These are phyloP conservation scores for Trichopoda pennipes DNA, from an alignment of 2,888 invertebrate species.

Conservation along the genomic window DNA sequence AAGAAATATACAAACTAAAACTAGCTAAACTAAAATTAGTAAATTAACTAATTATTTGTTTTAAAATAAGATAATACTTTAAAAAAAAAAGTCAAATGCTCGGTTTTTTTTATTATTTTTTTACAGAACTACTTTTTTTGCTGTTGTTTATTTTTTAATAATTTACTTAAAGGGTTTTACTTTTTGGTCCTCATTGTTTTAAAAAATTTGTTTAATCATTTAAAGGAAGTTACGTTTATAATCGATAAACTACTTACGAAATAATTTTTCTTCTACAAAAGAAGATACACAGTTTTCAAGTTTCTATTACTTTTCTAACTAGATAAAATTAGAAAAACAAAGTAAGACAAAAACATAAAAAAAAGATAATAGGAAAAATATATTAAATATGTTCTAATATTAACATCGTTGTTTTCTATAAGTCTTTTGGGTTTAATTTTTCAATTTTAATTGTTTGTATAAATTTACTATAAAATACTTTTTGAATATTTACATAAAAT, in stretches of 20 bases:
- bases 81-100: conserved; percentile 66
- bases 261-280: conserved; percentile 7
- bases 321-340: no score
- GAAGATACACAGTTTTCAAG: not conserved
- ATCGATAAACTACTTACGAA: not conserved
- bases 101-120: conserved; percentile 32
- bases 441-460: conserved; percentile 29
- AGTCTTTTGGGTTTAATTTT: conserved; percentile 58
- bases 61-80: conserved; percentile 22
- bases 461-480: conserved; percentile 56
- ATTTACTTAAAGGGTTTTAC: conserved; percentile 20
- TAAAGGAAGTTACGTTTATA: not conserved
- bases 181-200: conserved; percentile 75
- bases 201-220: conserved; percentile 13
- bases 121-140: conserved; percentile 28
- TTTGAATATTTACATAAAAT: conserved; percentile 49
- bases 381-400: conserved; percentile 8
- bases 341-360: conserved; percentile 9
- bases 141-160: conserved; percentile 36
- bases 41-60: conserved; percentile 22
- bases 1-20: conserved; percentile 28
- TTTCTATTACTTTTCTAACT: conserved; percentile 12
- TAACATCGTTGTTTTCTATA: conserved; percentile 66
- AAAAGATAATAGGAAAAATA: conserved; percentile 3
- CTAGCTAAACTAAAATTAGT: conserved; percentile 48